Conservation (phyloP, 2,888 invertebrate species). For the Dasypogon diadema region DNA sequence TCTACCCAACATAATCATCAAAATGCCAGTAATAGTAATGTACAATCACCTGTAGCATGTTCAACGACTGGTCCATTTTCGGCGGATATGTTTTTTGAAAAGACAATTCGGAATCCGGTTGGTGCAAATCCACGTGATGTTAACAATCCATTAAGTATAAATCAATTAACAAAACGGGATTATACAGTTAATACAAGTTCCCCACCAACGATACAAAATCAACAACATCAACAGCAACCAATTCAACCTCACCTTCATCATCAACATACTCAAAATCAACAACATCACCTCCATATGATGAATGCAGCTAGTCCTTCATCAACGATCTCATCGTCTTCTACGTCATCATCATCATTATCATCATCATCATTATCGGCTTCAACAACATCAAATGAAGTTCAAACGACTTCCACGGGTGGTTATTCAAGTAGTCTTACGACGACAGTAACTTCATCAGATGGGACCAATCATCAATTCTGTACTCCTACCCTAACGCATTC, state of each 20-base stretch:
- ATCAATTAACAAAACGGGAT: slow-evolving; percentile 82
- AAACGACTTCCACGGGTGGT: slow-evolving; percentile 38
- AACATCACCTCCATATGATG: slow-evolving; percentile 57
- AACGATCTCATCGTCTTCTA: slow-evolving; percentile 50
- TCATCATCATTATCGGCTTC: too few species aligned
- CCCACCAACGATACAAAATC: slow-evolving; percentile 26
- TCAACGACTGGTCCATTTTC: slow-evolving; percentile 61
- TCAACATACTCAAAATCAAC: slow-evolving; percentile 48
- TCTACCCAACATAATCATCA: slow-evolving; percentile 14
- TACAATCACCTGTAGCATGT: slow-evolving; percentile 57
- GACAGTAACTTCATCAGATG: slow-evolving; percentile 44
- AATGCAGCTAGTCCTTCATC: slow-evolving; percentile 45
- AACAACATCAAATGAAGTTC: slow-evolving; percentile 26
- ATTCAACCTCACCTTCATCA: slow-evolving; percentile 52
- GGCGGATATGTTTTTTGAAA: slow-evolving; percentile 66
- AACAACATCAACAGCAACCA: slow-evolving; percentile 1
- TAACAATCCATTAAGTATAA: slow-evolving; percentile 92
- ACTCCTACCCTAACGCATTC: slow-evolving; percentile 48
- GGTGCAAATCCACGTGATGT: slow-evolving; percentile 93
- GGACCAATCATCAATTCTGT: slow-evolving; percentile 27
- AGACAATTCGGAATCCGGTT: slow-evolving; percentile 77
- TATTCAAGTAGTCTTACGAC: slow-evolving; percentile 44
- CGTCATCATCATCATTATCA: slow-evolving; percentile 50
- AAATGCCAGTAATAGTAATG: slow-evolving; percentile 24
- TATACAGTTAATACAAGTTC: slow-evolving; percentile 56